Percentiles rank a stretch among this genome's conserved stretches.
phyloP scores from a whole-genome alignment of 2,113 vertebrate genomes.

The Craseonycteris thonglongyai region DNA sequence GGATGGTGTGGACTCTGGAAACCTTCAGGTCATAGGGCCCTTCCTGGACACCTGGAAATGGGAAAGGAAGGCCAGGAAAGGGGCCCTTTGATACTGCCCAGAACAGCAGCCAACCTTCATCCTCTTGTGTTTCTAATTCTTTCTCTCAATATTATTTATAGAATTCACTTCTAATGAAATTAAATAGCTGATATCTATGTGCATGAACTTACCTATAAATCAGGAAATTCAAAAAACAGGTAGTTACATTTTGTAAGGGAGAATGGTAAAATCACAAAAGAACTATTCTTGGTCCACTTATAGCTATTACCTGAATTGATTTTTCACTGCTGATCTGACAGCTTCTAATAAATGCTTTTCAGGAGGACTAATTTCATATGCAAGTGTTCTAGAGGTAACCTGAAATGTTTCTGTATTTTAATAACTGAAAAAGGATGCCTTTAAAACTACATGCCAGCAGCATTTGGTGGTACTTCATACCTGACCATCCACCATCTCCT shows the following conservation, averaged over 20 bases:
- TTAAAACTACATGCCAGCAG: not conserved
- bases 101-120: not conserved
- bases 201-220: constrained; percentile 51
- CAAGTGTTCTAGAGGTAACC: constrained; percentile 40
- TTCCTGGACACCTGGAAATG: not conserved
- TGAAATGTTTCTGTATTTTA: not conserved
- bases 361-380: constrained; percentile 38
- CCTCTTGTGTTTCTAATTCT: not conserved
- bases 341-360: constrained; percentile 54
- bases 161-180: not conserved
- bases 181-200: not conserved
- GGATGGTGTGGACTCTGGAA: not conserved
- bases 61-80: not conserved
- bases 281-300: constrained; percentile 44
- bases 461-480: not conserved
- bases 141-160: not conserved
- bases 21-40: not conserved
- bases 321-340: constrained; percentile 57
- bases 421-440: not conserved
- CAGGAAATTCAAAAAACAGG: constrained; percentile 44
- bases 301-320: constrained; percentile 54
- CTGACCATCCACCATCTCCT: not conserved
- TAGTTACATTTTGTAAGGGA: constrained; percentile 54
- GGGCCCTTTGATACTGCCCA: not conserved
- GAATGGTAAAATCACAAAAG: constrained; percentile 59